Evolutionary conservation across 2,797 vertebrate genomes (phyloP).

Genomic region (Rhinophrynus dorsalis): DNA sequence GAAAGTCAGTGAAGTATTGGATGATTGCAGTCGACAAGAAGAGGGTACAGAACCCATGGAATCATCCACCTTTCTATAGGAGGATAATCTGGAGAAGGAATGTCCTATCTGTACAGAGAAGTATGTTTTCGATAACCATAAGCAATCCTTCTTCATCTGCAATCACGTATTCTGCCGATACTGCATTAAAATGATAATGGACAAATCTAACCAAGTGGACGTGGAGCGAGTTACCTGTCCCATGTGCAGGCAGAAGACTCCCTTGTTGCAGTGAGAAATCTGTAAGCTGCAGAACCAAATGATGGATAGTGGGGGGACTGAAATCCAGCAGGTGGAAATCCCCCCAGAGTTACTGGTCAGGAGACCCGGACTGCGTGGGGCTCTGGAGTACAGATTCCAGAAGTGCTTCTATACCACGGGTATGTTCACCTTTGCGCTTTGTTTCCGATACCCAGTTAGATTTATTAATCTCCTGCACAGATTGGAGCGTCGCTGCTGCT

Average conservation of each 20-base stretch:
- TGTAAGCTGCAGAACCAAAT: constrained; percentile 77
- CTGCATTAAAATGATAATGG: constrained; percentile 70
- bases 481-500: constrained; percentile 58
- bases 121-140: constrained; percentile 55
- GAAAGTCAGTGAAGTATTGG: neutral
- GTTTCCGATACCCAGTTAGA: constrained; percentile 65
- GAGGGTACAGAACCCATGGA: neutral
- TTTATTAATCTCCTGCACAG: constrained; percentile 53
- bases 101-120: constrained; percentile 83
- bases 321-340: neutral
- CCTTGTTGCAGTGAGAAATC: constrained; percentile 78
- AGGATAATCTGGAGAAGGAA: constrained; percentile 52
- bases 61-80: neutral
- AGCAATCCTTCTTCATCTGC: constrained; percentile 71
- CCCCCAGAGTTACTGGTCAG: rapidly evolving
- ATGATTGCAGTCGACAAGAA: neutral
- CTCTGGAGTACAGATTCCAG: constrained; percentile 63
- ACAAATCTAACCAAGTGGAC: constrained; percentile 38
- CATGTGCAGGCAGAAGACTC: constrained; percentile 81
- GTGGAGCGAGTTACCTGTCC: constrained; percentile 71
- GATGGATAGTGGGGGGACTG: constrained; percentile 49
- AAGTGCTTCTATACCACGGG: constrained; percentile 59
- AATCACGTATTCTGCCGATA: constrained; percentile 68
- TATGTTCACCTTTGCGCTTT: constrained; percentile 34
- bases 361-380: constrained; percentile 53